Evolutionary conservation across 2,888 invertebrate species (phyloP).

Genomic region (Epistrophe grossulariae): DNA sequence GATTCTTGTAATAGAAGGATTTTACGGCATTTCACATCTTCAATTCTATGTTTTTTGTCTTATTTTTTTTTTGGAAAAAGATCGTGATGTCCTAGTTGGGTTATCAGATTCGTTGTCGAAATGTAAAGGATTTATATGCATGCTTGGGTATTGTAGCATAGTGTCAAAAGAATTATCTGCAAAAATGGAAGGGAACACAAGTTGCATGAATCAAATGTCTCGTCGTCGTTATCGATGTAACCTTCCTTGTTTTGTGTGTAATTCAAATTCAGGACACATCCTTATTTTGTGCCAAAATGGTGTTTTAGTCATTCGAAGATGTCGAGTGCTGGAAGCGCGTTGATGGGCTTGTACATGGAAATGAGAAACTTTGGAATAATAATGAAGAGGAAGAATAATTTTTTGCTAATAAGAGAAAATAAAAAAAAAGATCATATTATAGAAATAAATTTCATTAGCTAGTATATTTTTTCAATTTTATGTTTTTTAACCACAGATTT

Average conservation of each 20-base stretch:
- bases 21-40: slow-evolving; percentile 53
- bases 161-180: slow-evolving; percentile 66
- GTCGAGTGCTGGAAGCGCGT: slow-evolving; percentile 26
- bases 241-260: slow-evolving; percentile 59
- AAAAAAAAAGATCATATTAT: too few species aligned
- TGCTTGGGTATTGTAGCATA: slow-evolving; percentile 67
- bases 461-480: too few species aligned
- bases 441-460: too few species aligned
- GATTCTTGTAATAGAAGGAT: slow-evolving; percentile 68
- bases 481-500: too few species aligned
- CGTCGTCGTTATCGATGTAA: slow-evolving; percentile 66
- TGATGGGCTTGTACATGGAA: neutral
- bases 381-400: neutral
- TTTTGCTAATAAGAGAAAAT: neutral
- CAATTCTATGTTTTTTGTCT: neutral
- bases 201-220: slow-evolving; percentile 74
- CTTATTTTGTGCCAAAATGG: slow-evolving; percentile 49
- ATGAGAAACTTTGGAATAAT: neutral
- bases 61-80: slow-evolving; percentile 16
- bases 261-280: slow-evolving; percentile 70
- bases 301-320: slow-evolving; percentile 25
- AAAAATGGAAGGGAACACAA: slow-evolving; percentile 37
- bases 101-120: slow-evolving; percentile 34
- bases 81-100: slow-evolving; percentile 62
- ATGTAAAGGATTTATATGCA: slow-evolving; percentile 69